Conservation (phyloP, 2,797 vertebrate species). For the Scomberomorus guttatus region DNA sequence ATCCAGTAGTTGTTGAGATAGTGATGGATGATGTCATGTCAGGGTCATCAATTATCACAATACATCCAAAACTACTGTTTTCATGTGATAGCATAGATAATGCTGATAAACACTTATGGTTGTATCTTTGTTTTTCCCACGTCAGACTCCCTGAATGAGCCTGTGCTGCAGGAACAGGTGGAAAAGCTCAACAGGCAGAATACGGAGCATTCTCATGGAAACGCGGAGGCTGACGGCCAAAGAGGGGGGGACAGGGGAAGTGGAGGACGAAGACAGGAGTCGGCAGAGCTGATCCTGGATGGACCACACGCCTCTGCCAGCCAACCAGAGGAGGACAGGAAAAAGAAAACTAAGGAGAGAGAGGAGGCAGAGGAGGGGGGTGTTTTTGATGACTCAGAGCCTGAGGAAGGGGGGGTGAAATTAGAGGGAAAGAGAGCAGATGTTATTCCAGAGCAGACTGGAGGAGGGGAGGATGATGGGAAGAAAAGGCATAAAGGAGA, state of each 20-base stretch:
- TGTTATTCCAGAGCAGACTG: conserved; percentile 9
- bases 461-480: conserved; percentile 48
- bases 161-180: conserved; percentile 82
- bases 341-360: conserved; percentile 16
- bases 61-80: not conserved
- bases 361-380: conserved; percentile 36
- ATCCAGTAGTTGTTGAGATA: no score
- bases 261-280: conserved; percentile 33
- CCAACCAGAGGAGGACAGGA: conserved; percentile 31
- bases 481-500: conserved; percentile 36
- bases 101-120: not conserved
- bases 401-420: conserved; percentile 45
- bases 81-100: not conserved
- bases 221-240: conserved; percentile 48
- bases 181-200: conserved; percentile 91
- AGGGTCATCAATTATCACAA: not conserved
- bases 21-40: no score
- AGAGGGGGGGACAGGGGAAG: conserved; percentile 42
- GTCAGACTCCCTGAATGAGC: conserved; percentile 82
- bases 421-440: conserved; percentile 29
- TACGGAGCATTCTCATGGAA: conserved; percentile 70
- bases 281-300: conserved; percentile 63
- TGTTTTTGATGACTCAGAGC: conserved; percentile 56
- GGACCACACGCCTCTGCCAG: conserved; percentile 9
- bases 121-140: conserved; percentile 42